Conservation (phyloP, 1,140 invertebrate species). For the Drosophila murphyi region DNA sequence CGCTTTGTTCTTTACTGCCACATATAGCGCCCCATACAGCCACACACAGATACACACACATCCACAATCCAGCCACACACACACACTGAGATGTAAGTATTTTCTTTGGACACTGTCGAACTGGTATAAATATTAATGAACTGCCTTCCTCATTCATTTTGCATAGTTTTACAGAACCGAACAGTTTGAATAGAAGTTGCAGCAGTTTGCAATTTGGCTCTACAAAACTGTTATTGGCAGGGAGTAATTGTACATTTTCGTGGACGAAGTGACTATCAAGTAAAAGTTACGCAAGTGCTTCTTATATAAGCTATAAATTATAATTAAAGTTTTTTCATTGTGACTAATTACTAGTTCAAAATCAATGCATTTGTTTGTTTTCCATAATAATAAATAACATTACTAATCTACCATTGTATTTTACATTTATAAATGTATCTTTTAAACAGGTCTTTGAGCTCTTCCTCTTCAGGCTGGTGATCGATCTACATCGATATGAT, state of each 20-base stretch:
- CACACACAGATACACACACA: constrained; percentile 21
- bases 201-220: constrained; percentile 18
- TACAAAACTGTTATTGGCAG: constrained; percentile 50
- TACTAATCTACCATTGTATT: too few species aligned
- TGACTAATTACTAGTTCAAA: too few species aligned
- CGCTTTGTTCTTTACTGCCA: constrained; percentile 60
- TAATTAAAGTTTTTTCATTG: too few species aligned
- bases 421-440: too few species aligned
- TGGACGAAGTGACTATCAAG: too few species aligned
- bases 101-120: constrained; percentile 35
- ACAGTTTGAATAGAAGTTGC: constrained; percentile 22
- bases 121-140: constrained; percentile 77
- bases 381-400: too few species aligned
- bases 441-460: too few species aligned
- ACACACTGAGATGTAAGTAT: constrained; percentile 3
- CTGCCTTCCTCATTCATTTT: constrained; percentile 51
- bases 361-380: too few species aligned
- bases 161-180: constrained; percentile 44
- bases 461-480: too few species aligned
- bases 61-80: neutral
- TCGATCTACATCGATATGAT: too few species aligned
- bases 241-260: neutral
- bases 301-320: too few species aligned
- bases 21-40: constrained; percentile 9
- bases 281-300: too few species aligned